Percentiles rank a stretch among this genome's conserved stretches.
These are phyloP conservation scores for Rhingia campestris DNA, from an alignment of 2,888 invertebrate genomes.

Conservation along the genomic window DNA sequence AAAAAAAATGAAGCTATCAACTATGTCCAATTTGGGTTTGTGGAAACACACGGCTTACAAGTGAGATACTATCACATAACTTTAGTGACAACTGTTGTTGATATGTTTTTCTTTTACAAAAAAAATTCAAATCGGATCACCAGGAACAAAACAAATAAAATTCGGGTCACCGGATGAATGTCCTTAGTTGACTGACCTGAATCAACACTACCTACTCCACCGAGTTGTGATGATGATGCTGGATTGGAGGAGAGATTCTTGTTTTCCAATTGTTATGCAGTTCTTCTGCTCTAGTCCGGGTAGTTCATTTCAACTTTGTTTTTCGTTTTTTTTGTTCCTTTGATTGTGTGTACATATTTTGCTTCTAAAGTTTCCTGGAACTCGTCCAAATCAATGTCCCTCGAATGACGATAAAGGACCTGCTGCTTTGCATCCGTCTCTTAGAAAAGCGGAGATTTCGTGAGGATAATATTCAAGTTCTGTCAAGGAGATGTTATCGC, in stretches of 20 bases:
- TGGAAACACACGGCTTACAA: background rate
- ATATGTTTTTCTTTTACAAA: background rate
- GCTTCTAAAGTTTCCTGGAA: conserved; percentile 59
- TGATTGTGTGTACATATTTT: conserved; percentile 22
- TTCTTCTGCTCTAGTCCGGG: conserved; percentile 1
- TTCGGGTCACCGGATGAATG: conserved; percentile 58
- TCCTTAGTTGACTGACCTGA: conserved; percentile 56
- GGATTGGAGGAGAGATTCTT: conserved; percentile 17
- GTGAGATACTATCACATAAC: conserved; percentile 21
- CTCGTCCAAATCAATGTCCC: conserved; percentile 66
- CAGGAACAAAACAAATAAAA: background rate
- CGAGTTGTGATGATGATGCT: conserved; percentile 10
- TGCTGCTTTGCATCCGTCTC: conserved; percentile 36
- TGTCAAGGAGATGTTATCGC: conserved; percentile 21
- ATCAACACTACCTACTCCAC: conserved; percentile 17
- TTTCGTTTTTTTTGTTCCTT: conserved; percentile 6
- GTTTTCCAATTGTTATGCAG: conserved; percentile 16
- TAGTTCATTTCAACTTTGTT: conserved; percentile 48
- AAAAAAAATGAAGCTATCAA: background rate
- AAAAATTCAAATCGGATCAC: conserved; percentile 12
- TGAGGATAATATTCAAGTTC: conserved; percentile 10
- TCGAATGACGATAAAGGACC: conserved; percentile 5
- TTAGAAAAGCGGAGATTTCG: conserved; percentile 3
- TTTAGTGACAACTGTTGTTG: conserved; percentile 29
- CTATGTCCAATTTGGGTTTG: conserved; percentile 21